Evolutionary conservation across 2,888 invertebrate species (phyloP), one percentile per base, ranked within the genome.

Genomic region (Eristalis intricaria): DNA sequence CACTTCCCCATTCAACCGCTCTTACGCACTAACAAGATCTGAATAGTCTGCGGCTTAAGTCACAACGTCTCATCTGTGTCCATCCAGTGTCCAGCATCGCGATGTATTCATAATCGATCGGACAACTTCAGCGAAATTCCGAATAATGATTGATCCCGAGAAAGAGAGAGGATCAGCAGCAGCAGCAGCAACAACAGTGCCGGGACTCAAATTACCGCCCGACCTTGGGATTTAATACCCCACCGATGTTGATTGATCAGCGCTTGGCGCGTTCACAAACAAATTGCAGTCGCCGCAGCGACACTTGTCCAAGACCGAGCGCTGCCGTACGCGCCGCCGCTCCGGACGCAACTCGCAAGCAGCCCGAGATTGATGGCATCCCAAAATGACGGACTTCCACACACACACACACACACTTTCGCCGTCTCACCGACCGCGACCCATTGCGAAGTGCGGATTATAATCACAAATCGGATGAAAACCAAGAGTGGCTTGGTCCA

Each of bases 91-190:
- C 23, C 60, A 40, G 78, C 43, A 19, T 43, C 43, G 43, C 43
- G 43, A 43, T 43, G 71, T 84, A 75, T 79, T 84, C 50, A 86
- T 87, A 87, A 87, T 87, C 84, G 84, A 87, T 87, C 79, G 79
- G 84, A 87, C 87, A 87, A 80, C 79, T 80, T 84, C 68, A 84
- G 79, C 87, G 50, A 70, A 75, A 84, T 80, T 87, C 60, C 79
- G 56, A 84, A 83, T 78, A 86, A 86, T 86, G 87, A 84, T 87
- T 84, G 87, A 87, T 84, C 79, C 80, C 76, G 64, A 87, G 79
- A 32, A 15, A 40, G 35, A 60, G 56, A 26, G 38, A 56, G 23
- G n/a, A 15, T 23, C 58, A 22, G 71, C 63, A 77, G 23, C 26
- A 22, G 63, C 74, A 66, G 74, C 84, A 22, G 63, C 74, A 66